phyloP scores from a whole-genome alignment of 2,888 invertebrate species.

The Caradrina kadenii region DNA sequence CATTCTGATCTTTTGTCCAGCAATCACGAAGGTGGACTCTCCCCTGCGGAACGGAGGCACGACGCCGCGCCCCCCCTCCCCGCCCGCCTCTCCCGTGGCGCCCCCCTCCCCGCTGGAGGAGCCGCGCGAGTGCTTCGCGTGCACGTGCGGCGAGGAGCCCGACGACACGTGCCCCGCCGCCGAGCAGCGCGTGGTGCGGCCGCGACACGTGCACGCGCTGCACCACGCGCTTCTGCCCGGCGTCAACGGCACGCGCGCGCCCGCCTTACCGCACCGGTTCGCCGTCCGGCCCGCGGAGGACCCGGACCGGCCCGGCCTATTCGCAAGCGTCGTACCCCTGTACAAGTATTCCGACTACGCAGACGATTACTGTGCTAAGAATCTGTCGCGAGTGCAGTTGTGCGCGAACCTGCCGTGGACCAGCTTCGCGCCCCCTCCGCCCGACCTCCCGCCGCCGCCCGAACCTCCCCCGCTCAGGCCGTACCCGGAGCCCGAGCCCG shows the following conservation, averaged over 20 bases:
- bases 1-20: slow-evolving; percentile 59
- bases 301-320: slow-evolving; percentile 78
- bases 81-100: slow-evolving; percentile 62
- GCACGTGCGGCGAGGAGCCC: slow-evolving; percentile 77
- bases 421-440: slow-evolving; percentile 83
- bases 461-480: slow-evolving; percentile 80
- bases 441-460: slow-evolving; percentile 79
- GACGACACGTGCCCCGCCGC: slow-evolving; percentile 78
- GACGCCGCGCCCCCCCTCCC: slow-evolving; percentile 43
- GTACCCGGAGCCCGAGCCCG: slow-evolving; percentile 78
- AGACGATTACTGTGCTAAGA: slow-evolving; percentile 86
- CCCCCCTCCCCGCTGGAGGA: slow-evolving; percentile 74
- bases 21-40: slow-evolving; percentile 76
- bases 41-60: slow-evolving; percentile 82
- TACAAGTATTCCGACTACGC: slow-evolving; percentile 88
- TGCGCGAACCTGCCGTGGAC: slow-evolving; percentile 80
- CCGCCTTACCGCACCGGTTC: slow-evolving; percentile 79
- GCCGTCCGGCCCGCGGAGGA: slow-evolving; percentile 79
- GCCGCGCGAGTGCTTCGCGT: slow-evolving; percentile 74
- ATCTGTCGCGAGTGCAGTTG: slow-evolving; percentile 80
- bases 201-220: slow-evolving; percentile 87
- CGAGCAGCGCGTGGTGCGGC: slow-evolving; percentile 82
- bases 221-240: slow-evolving; percentile 90
- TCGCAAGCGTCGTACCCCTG: slow-evolving; percentile 83
- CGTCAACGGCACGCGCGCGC: slow-evolving; percentile 91